Evolutionary conservation across 2,888 invertebrate species (phyloP).

Genomic region (Caradrina kadenii): DNA sequence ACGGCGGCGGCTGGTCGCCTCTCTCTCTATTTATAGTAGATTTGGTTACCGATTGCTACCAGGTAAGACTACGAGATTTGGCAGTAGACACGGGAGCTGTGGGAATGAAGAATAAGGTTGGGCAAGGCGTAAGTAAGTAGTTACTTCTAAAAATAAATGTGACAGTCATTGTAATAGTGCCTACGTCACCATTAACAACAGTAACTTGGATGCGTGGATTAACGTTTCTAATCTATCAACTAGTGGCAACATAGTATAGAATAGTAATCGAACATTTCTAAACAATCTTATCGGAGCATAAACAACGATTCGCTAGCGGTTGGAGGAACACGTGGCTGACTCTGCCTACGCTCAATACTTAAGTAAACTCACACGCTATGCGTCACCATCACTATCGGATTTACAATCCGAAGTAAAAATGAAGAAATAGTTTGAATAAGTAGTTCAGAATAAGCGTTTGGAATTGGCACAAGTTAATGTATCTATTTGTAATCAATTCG

Average conservation of each 20-base stretch:
- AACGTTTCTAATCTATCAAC: slow-evolving; percentile 18
- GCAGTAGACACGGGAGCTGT: not conserved
- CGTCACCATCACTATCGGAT: slow-evolving; percentile 16
- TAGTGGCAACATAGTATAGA: slow-evolving; percentile 21
- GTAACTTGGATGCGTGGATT: slow-evolving; percentile 9
- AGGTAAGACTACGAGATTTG: slow-evolving; percentile 9
- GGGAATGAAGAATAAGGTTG: not conserved
- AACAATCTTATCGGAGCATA: slow-evolving; percentile 46
- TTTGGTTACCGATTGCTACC: slow-evolving; percentile 34
- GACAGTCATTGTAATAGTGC: slow-evolving; percentile 2
- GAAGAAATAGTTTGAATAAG: slow-evolving; percentile 15
- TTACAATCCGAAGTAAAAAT: slow-evolving; percentile 7
- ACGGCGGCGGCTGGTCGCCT: slow-evolving; percentile 73
- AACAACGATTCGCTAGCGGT: slow-evolving; percentile 17
- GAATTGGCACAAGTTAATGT: not conserved
- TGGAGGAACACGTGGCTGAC: slow-evolving; percentile 39
- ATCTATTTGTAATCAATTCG: slow-evolving; percentile 14
- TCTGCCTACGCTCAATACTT: slow-evolving; percentile 10
- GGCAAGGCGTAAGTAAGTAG: slow-evolving; percentile 4
- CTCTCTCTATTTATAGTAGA: slow-evolving; percentile 78
- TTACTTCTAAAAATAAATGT: slow-evolving; percentile 15
- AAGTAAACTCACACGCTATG: slow-evolving; percentile 16
- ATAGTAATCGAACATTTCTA: slow-evolving; percentile 26
- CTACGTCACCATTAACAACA: slow-evolving; percentile 16
- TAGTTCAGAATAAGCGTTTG: not conserved